Evolutionary conservation across 2,797 vertebrate species (phyloP).

Genomic region (Chiloscyllium punctatum): DNA sequence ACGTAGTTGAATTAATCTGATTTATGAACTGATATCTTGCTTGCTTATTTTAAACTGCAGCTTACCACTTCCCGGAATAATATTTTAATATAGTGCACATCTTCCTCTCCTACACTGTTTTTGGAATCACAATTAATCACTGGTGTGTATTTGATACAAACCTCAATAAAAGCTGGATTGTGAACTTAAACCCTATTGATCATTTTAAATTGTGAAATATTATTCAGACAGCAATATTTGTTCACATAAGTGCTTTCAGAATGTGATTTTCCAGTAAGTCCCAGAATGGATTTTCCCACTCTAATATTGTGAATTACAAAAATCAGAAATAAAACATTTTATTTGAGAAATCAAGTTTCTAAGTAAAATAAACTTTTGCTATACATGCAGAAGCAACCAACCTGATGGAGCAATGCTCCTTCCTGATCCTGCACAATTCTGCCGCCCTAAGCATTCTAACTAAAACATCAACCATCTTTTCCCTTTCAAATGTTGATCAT

Average conservation of each 20-base stretch:
- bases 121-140: background rate
- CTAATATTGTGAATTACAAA: background rate
- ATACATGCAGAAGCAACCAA: background rate
- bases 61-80: background rate
- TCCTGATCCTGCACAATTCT: background rate
- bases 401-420: background rate
- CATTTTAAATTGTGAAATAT: background rate
- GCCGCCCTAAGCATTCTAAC: background rate
- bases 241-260: background rate
- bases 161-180: background rate
- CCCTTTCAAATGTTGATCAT: background rate
- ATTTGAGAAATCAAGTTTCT: background rate
- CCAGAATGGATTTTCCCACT: background rate
- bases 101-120: background rate
- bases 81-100: background rate
- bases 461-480: background rate
- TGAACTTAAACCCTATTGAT: background rate
- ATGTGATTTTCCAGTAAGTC: background rate
- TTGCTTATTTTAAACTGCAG: background rate
- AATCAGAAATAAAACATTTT: background rate
- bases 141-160: background rate
- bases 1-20: background rate
- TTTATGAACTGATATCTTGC: constrained; percentile 4
- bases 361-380: background rate
- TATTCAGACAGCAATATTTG: background rate